Evolutionary conservation across 2,888 invertebrate genomes (phyloP), one percentile per base, ranked within the genome.

Genomic region (Drosophila quinaria): DNA sequence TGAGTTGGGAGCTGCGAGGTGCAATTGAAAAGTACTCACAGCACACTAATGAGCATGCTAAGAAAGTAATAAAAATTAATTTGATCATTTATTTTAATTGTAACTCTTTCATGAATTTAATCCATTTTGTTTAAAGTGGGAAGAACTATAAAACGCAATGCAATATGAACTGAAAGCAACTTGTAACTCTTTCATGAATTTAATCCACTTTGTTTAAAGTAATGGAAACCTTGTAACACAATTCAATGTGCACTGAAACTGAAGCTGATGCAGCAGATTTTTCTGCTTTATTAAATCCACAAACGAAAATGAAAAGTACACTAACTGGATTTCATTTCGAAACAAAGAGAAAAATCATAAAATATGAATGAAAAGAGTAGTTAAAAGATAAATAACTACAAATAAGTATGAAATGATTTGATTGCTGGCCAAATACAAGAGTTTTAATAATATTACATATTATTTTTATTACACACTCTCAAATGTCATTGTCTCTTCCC

Each of bases 231-330:
- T 13, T 47, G 19, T 6, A 3, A 5, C 15, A 25, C 39, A 37
- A 60, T 54, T 54, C 22, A 19, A 68, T 25, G 3, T 29, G 6
- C 15, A 33, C 13, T 39, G 44, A n/a, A 58, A 31, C 41, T 22
- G 35, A 42, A 67, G 47, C 61, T 54, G 52, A 47, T 33, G 25
- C 59, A 52, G 47, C 47, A 44, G 15, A 47, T 60, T 54, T 61
- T 62, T 35, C 25, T 39, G 31, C 51, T 59, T 51, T 59, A 65
- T 74, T 70, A 51, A 62, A 76, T 62, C 61, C 54, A 59, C 58
- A 54, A 15, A 39, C 42, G 50, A 8, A 19, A 22, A 44, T 33
- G 51, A 11, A 44, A 17, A 17, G 22, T 17, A 39, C 17, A 55
- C 13, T 47, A 52, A 60, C 37, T 59, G 64, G 60, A 75, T 52